Percentiles rank a stretch among this genome's conserved stretches.
phyloP scores from a whole-genome alignment of 2,888 invertebrate genomes.

The Enchytraeus crypticus region DNA sequence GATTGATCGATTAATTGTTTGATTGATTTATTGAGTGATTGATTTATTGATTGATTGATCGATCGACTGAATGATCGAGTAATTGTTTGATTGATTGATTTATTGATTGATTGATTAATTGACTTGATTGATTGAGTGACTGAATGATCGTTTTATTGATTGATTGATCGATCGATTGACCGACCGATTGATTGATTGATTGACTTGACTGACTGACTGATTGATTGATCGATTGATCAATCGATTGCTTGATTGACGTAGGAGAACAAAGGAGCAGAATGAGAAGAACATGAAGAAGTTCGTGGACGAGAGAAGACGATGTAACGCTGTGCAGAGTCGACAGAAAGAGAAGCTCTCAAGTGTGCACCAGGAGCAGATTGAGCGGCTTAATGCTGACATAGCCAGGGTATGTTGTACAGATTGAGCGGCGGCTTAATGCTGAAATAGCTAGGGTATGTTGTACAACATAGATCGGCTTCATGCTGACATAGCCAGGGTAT shows the following conservation, averaged over 20 bases:
- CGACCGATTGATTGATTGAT: background rate
- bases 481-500: no score
- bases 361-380: constrained; percentile 59
- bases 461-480: no score
- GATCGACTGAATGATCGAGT: no score
- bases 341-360: constrained; percentile 44
- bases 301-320: constrained; percentile 70
- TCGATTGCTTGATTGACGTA: no score
- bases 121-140: background rate
- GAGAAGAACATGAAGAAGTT: constrained; percentile 96
- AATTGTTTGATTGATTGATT: no score
- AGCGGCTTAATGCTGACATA: constrained; percentile 58
- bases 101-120: background rate
- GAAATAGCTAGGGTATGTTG: no score
- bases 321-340: constrained; percentile 40
- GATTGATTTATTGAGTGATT: no score
- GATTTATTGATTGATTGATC: no score
- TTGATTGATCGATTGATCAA: background rate
- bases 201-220: background rate
- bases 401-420: constrained; percentile 17
- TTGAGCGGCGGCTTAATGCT: no score
- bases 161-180: background rate
- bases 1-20: no score
- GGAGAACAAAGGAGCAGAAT: constrained; percentile 63
- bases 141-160: background rate